These are phyloP conservation scores for Drosophila mayri DNA, from an alignment of 1,140 invertebrate species.

Conservation along the genomic window DNA sequence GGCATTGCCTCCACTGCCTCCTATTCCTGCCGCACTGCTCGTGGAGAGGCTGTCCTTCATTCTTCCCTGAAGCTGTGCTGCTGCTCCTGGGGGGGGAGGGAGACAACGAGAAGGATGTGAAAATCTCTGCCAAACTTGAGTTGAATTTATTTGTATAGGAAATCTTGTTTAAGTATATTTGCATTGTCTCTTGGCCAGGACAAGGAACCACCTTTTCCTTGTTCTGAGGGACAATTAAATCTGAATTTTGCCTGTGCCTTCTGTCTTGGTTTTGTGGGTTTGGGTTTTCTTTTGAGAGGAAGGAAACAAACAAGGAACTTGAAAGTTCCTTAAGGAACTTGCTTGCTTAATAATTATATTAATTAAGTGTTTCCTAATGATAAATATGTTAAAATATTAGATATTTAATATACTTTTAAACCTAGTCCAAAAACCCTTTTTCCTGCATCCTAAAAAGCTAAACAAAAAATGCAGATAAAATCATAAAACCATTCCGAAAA, in stretches of 20 bases:
- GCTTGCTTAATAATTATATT: not conserved
- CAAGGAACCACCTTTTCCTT: not conserved
- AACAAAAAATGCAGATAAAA: not conserved
- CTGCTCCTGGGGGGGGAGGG: not conserved
- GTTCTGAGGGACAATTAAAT: constrained; percentile 35
- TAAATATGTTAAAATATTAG: too few species aligned
- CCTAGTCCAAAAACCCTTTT: too few species aligned
- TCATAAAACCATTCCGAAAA: constrained; percentile 2
- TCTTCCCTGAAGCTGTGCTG: not conserved
- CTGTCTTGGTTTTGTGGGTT: constrained; percentile 3
- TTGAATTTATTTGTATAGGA: constrained; percentile 17
- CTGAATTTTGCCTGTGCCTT: constrained; percentile 20
- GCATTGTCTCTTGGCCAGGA: constrained; percentile 35
- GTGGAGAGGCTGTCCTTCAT: constrained; percentile 66
- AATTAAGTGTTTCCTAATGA: too few species aligned
- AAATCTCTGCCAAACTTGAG: constrained; percentile 18
- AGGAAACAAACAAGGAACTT: not conserved
- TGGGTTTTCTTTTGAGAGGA: constrained; percentile 2
- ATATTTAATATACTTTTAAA: too few species aligned
- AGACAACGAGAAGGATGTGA: not conserved
- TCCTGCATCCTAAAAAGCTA: not conserved
- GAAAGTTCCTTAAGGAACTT: not conserved
- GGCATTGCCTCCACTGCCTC: constrained; percentile 11
- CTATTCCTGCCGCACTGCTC: constrained; percentile 8
- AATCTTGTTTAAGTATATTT: constrained; percentile 12